Conservation (phyloP, 2,888 invertebrate genomes). For the Tipula confusa region DNA sequence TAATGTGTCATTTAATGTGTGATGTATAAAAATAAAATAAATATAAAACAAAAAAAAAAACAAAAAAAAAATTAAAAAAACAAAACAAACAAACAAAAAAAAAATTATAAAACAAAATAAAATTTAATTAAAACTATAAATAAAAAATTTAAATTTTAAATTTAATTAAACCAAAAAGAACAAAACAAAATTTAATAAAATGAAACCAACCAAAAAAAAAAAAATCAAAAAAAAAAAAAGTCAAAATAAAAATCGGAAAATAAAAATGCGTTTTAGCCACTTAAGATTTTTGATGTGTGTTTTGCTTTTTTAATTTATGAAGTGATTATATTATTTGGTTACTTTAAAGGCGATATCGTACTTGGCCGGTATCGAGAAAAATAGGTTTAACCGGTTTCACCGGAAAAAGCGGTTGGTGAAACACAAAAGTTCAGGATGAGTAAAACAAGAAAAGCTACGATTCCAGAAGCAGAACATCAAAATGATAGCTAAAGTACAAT, state of each 20-base stretch:
- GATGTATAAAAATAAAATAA: slow-evolving; percentile 20
- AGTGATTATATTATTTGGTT: too few species aligned
- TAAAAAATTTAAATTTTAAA: slow-evolving; percentile 15
- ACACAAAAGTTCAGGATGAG: too few species aligned
- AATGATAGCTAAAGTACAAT: too few species aligned
- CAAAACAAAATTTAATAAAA: neutral
- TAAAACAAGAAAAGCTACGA: too few species aligned
- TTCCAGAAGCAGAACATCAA: too few species aligned
- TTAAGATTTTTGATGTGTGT: slow-evolving; percentile 3
- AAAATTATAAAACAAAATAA: neutral
- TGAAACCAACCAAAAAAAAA: neutral
- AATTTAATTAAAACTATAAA: slow-evolving; percentile 14
- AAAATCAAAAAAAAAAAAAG: neutral
- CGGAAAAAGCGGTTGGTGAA: too few species aligned
- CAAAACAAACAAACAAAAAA: neutral
- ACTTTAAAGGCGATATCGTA: too few species aligned
- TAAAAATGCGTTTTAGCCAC: slow-evolving; percentile 29
- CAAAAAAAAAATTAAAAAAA: neutral
- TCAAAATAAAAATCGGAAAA: slow-evolving; percentile 26
- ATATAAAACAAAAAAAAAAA: neutral
- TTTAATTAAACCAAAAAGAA: neutral
- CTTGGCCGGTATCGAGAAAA: too few species aligned
- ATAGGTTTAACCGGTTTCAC: too few species aligned
- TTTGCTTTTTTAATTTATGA: neutral
- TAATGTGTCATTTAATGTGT: slow-evolving; percentile 30